Evolutionary conservation across 2,113 vertebrate genomes (phyloP), one percentile per base, ranked within the genome.

Genomic region (Peucedramus taeniatus): DNA sequence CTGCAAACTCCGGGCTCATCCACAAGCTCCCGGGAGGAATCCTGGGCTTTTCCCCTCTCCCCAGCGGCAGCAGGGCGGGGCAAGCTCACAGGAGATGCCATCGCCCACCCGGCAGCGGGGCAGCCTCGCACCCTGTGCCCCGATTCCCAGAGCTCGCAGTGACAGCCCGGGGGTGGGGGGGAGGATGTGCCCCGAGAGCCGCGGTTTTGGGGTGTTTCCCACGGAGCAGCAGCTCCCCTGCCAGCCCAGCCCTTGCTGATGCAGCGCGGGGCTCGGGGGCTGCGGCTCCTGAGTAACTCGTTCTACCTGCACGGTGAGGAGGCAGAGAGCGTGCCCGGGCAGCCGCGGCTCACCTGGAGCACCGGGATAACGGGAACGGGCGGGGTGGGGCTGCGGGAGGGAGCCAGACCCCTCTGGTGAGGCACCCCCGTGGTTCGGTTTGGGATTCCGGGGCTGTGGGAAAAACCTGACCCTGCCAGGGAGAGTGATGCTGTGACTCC

Each of bases 251-350:
- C n/a, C n/a, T n/a, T n/a, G 85, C 92, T 96, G 97, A 96, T 89
- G 96, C 93, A 96, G 37, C 50, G 14, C 33, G 26, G 40, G 53
- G 71, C 71, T 27, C 63, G 75, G 87, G 89, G 94, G 61, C 93
- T 92, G 93, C 72, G n/a, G n/a, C n/a, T n/a, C n/a, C n/a, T 84
- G 65, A 94, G 85, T 47, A 95, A 96, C 96, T 31, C 51, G 83
- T 64, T 93, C 70, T 83, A 88, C 97, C 93, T 95, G 87, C n/a
- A n/a, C n/a, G n/a, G n/a, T n/a, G n/a, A n/a, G n/a, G n/a, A n/a
- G n/a, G n/a, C n/a, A n/a, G n/a, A n/a, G n/a, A n/a, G n/a, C n/a
- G n/a, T n/a, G n/a, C n/a, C n/a, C n/a, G n/a, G n/a, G n/a, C n/a
- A n/a, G n/a, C n/a, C n/a, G n/a, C n/a, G n/a, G n/a, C n/a, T n/a